These are phyloP conservation scores for Cuniculus paca DNA, from an alignment of 2,797 vertebrate genomes.

Conservation along the genomic window DNA sequence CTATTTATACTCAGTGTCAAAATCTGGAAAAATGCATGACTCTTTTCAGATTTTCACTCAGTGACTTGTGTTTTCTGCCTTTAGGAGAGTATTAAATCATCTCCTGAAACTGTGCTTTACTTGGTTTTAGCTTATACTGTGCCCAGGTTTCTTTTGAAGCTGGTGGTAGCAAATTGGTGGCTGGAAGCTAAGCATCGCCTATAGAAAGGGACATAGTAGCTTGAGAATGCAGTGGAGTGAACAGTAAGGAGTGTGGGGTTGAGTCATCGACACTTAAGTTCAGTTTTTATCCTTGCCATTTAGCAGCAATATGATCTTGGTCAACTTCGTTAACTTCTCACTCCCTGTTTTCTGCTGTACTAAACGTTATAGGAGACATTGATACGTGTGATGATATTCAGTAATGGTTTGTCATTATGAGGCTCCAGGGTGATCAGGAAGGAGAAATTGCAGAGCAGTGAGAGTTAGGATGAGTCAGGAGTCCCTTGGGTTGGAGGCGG, in stretches of 20 bases:
- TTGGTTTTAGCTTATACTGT: background rate
- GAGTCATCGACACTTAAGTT: background rate
- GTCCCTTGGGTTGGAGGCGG: background rate
- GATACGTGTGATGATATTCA: background rate
- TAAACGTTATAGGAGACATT: background rate
- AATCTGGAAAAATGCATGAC: background rate
- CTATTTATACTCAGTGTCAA: background rate
- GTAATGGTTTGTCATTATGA: background rate
- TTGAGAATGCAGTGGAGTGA: background rate
- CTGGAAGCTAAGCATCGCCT: background rate
- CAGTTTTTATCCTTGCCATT: background rate
- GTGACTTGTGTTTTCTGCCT: background rate
- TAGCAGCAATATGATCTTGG: background rate
- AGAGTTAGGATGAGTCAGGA: background rate
- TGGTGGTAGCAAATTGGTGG: background rate
- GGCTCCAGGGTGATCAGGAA: background rate
- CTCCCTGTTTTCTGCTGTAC: background rate
- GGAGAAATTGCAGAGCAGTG: background rate
- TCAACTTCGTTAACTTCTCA: background rate
- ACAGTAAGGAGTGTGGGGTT: accelerated
- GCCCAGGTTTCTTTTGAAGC: background rate
- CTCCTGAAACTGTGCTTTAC: background rate
- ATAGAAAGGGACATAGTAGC: background rate
- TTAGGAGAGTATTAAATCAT: conserved; percentile 22
- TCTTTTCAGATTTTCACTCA: background rate